Percentiles rank a stretch among this genome's conserved stretches.
phyloP scores from a whole-genome alignment of 2,888 invertebrate genomes.

The Apodemia mormo region DNA sequence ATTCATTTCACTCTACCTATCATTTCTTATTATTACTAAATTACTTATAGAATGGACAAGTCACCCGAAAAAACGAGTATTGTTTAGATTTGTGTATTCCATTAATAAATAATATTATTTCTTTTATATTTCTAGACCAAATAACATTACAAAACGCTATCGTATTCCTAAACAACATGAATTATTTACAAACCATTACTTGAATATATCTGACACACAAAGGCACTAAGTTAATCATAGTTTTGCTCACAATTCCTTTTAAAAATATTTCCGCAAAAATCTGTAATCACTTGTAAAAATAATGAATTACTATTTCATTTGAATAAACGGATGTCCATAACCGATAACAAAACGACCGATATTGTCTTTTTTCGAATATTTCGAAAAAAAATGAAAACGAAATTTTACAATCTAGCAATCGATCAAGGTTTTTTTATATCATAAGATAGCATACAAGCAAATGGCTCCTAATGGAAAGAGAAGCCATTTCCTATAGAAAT shows the following conservation, averaged over 20 bases:
- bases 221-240: neutral
- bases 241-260: neutral
- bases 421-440: too few relatives aligned
- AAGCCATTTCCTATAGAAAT: too few relatives aligned
- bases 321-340: neutral
- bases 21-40: too few relatives aligned
- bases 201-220: neutral
- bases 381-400: too few relatives aligned
- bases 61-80: too few relatives aligned
- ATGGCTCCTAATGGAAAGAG: too few relatives aligned
- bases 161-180: neutral
- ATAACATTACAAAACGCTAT: neutral
- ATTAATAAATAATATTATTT: neutral
- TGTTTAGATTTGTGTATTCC: too few relatives aligned
- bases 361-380: too few relatives aligned
- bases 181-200: neutral
- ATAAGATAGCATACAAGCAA: too few relatives aligned
- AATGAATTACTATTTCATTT: neutral
- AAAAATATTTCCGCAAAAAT: constrained; percentile 1
- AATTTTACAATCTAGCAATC: too few relatives aligned
- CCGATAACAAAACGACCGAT: neutral
- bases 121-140: neutral
- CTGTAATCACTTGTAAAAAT: constrained; percentile 8
- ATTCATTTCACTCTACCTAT: too few relatives aligned
- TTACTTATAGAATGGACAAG: too few relatives aligned